A percentile compares a stretch with the other conserved stretches of the same genome.
Conservation (phyloP, 2,113 vertebrate genomes). For the Cercopithecus mona region DNA sequence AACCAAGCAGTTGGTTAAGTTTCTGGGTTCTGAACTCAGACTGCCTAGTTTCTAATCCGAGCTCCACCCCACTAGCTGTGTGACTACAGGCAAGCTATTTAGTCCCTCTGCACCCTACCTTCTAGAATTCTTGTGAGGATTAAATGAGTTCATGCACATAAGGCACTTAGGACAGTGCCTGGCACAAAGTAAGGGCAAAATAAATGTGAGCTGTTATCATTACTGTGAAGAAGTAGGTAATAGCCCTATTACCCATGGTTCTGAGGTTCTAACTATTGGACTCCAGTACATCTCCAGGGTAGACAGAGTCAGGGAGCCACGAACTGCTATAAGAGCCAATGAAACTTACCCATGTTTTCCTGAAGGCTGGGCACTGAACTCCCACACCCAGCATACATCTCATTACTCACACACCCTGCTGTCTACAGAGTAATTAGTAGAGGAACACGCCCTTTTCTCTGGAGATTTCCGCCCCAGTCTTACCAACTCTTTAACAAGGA, state of each 20-base stretch:
- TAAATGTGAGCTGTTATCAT: constrained; percentile 11
- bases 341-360: constrained; percentile 50
- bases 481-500: constrained; percentile 47
- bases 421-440: constrained; percentile 61
- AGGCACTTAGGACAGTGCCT: not conserved
- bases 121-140: not conserved
- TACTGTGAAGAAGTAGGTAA: constrained; percentile 40
- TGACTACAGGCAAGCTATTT: not conserved
- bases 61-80: not conserved
- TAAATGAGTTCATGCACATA: not conserved
- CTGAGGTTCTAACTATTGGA: constrained; percentile 24
- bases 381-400: constrained; percentile 48
- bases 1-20: not conserved
- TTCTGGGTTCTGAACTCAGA: not conserved
- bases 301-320: not conserved
- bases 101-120: not conserved
- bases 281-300: constrained; percentile 39
- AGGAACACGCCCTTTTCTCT: constrained; percentile 59
- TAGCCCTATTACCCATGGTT: not conserved
- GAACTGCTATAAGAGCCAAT: constrained; percentile 20
- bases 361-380: constrained; percentile 37
- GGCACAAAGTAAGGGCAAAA: constrained; percentile 6
- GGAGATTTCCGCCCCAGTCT: constrained; percentile 42
- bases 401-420: constrained; percentile 58
- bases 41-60: not conserved